phyloP scores from a whole-genome alignment of 2,797 vertebrate species.

The Clarias laeviceps region DNA sequence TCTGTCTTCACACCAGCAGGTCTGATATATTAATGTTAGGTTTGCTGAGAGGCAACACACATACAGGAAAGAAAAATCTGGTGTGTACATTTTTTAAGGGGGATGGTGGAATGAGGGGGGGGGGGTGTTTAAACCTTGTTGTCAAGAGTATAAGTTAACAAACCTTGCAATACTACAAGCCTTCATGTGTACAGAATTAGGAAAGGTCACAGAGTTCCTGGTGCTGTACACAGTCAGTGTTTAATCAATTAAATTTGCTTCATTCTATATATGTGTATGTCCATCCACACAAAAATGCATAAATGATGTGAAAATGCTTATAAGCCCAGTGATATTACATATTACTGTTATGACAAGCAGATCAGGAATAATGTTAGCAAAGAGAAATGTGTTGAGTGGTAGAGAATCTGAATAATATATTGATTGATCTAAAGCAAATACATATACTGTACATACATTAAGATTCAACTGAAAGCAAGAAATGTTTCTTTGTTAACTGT shows the following conservation, averaged over 20 bases:
- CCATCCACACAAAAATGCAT: neutral
- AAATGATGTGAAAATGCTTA: neutral
- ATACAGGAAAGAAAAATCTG: conserved; percentile 24
- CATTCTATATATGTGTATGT: neutral
- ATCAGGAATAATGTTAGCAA: neutral
- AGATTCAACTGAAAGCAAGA: neutral
- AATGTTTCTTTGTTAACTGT: neutral
- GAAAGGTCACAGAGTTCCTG: neutral
- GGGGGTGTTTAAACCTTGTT: neutral
- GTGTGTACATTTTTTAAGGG: conserved; percentile 15
- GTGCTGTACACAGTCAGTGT: neutral
- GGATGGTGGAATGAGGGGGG: no score
- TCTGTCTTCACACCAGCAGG: conserved; percentile 41
- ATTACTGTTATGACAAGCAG: neutral
- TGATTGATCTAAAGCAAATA: neutral
- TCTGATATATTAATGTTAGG: conserved; percentile 46
- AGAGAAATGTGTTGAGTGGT: neutral
- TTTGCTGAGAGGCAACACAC: conserved; percentile 24
- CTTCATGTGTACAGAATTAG: neutral
- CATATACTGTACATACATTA: neutral
- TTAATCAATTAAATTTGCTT: neutral
- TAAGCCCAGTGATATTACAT: neutral
- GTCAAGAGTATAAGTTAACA: conserved; percentile 15
- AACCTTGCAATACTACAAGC: neutral
- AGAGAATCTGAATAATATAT: neutral